Percentiles rank a stretch among this genome's conserved stretches.
phyloP scores from a whole-genome alignment of 2,797 vertebrate species.

The Harpagifer antarcticus region DNA sequence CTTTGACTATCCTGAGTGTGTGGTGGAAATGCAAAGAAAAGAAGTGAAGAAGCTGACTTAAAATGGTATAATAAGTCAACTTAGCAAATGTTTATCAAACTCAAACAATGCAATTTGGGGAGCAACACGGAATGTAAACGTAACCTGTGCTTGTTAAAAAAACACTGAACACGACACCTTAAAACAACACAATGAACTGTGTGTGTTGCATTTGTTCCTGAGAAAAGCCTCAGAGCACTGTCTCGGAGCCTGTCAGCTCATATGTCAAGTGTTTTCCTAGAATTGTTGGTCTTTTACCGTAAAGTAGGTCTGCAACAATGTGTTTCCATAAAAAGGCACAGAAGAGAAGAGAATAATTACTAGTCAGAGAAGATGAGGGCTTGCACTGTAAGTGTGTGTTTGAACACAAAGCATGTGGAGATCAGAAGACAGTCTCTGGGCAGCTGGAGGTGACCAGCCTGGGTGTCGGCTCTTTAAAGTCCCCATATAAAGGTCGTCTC shows the following conservation, averaged over 20 bases:
- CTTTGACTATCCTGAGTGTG: neutral
- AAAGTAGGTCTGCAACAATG: neutral
- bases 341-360: neutral
- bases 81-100: neutral
- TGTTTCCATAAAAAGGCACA: neutral
- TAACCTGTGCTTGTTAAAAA: neutral
- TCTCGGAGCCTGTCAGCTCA: neutral
- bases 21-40: neutral
- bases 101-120: neutral
- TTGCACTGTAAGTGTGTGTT: neutral
- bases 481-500: slow-evolving; percentile 70
- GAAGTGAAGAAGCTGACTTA: neutral
- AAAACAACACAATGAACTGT: slow-evolving; percentile 1
- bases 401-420: slow-evolving; percentile 8
- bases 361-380: slow-evolving; percentile 9
- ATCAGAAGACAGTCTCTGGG: slow-evolving; percentile 21
- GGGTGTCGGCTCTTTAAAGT: slow-evolving; percentile 49
- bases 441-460: slow-evolving; percentile 27
- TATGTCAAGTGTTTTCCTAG: neutral
- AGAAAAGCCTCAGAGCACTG: neutral
- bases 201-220: slow-evolving; percentile 32
- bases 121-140: neutral
- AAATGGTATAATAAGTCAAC: neutral
- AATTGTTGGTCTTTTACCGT: neutral
- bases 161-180: neutral